These are phyloP conservation scores for Danio aesculapii DNA, from an alignment of 2,797 vertebrate genomes.

Conservation along the genomic window DNA sequence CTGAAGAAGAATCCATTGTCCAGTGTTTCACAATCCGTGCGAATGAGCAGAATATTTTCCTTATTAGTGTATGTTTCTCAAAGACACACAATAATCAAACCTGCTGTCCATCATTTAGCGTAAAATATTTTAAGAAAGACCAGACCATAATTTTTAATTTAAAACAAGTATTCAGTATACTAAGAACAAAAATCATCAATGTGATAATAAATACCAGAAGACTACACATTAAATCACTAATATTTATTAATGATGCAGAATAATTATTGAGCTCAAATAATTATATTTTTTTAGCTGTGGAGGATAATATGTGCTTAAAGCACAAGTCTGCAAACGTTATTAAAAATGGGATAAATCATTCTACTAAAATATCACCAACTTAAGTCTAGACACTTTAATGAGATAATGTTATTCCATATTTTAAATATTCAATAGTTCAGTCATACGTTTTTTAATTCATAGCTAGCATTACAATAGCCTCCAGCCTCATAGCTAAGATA, in stretches of 20 bases:
- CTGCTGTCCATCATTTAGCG: not conserved
- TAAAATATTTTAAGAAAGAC: not conserved
- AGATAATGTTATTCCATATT: constrained; percentile 9
- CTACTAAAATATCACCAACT: not conserved
- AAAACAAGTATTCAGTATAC: not conserved
- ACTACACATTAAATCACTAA: not conserved
- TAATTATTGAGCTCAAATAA: not conserved
- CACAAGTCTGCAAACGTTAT: not conserved
- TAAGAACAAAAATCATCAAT: no score
- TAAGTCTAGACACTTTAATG: not conserved
- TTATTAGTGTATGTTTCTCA: not conserved
- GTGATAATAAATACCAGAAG: no score
- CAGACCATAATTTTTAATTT: not conserved
- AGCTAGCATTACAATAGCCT: not conserved
- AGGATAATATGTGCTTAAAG: not conserved
- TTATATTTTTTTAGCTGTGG: not conserved
- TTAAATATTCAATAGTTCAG: not conserved
- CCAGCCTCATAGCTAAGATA: not conserved
- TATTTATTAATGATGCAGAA: not conserved
- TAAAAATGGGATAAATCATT: not conserved
- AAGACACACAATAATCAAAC: not conserved
- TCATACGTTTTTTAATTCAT: not conserved
- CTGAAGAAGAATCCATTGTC: not conserved
- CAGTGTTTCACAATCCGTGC: not conserved
- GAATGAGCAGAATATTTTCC: no score